Conservation (phyloP, 2,888 invertebrate species). For the Amphipoea oculea region DNA sequence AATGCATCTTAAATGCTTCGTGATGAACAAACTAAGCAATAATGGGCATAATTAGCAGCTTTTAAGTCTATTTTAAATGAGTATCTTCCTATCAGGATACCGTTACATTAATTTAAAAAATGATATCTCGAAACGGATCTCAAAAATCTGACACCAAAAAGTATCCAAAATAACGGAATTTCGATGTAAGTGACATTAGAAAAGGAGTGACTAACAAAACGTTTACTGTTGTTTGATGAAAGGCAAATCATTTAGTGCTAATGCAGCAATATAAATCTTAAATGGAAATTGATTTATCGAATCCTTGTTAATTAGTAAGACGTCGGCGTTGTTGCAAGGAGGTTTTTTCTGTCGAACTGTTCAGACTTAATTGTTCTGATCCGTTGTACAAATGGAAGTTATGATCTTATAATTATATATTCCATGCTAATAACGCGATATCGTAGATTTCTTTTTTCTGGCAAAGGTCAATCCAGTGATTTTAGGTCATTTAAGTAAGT, state of each 20-base stretch:
- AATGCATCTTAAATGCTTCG: neutral
- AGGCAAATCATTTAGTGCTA: constrained; percentile 19
- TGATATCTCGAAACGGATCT: constrained; percentile 7
- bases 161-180: constrained; percentile 39
- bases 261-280: constrained; percentile 19
- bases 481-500: neutral
- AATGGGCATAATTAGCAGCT: neutral
- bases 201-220: constrained; percentile 21
- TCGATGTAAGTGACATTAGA: constrained; percentile 17
- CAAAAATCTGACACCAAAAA: constrained; percentile 2
- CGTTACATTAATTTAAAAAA: constrained; percentile 1
- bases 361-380: constrained; percentile 31
- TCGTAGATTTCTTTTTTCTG: constrained; percentile 36
- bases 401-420: constrained; percentile 5
- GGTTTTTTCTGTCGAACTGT: constrained; percentile 1
- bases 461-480: constrained; percentile 2
- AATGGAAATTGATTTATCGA: constrained; percentile 40
- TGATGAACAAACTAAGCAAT: neutral
- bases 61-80: neutral
- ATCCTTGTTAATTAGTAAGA: constrained; percentile 31
- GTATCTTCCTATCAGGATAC: neutral
- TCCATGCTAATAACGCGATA: constrained; percentile 18
- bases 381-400: constrained; percentile 29
- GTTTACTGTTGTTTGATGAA: constrained; percentile 33
- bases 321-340: constrained; percentile 10